These are phyloP conservation scores for Dynastes tityus DNA, from an alignment of 2,888 invertebrate genomes.

Conservation along the genomic window DNA sequence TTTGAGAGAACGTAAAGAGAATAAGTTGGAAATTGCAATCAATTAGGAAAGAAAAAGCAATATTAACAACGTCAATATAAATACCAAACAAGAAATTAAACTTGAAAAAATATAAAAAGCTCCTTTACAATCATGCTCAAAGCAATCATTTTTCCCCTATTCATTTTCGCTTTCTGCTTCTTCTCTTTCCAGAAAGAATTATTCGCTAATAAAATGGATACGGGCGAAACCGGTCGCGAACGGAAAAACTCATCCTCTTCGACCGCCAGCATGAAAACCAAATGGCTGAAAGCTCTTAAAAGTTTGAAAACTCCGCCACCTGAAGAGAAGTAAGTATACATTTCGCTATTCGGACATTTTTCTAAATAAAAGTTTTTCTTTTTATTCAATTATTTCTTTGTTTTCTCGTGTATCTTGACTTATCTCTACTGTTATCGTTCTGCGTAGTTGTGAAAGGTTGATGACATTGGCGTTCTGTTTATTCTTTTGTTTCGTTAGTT, in stretches of 20 bases:
- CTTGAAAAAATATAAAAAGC: too few relatives aligned
- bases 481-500: slow-evolving; percentile 8
- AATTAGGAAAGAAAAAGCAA: too few relatives aligned
- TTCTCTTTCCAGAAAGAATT: slow-evolving; percentile 83
- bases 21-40: too few relatives aligned
- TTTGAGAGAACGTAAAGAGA: too few relatives aligned
- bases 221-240: slow-evolving; percentile 77
- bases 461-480: slow-evolving; percentile 10
- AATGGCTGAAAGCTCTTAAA: slow-evolving; percentile 98
- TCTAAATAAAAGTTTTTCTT: slow-evolving; percentile 16
- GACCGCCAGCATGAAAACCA: slow-evolving; percentile 94
- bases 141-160: too few relatives aligned
- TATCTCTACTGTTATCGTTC: background rate
- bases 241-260: slow-evolving; percentile 90
- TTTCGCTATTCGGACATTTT: background rate
- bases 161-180: background rate
- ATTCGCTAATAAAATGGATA: slow-evolving; percentile 84
- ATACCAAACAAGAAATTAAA: too few relatives aligned
- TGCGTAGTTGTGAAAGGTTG: slow-evolving; percentile 25
- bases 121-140: too few relatives aligned
- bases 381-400: slow-evolving; percentile 18
- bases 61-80: too few relatives aligned
- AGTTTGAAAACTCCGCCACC: slow-evolving; percentile 87
- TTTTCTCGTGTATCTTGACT: background rate
- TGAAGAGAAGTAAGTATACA: slow-evolving; percentile 78